A percentile compares a stretch with the other conserved stretches of the same genome.
Evolutionary conservation across 2,797 vertebrate species (phyloP).

Genomic region (Eulemur mongoz): DNA sequence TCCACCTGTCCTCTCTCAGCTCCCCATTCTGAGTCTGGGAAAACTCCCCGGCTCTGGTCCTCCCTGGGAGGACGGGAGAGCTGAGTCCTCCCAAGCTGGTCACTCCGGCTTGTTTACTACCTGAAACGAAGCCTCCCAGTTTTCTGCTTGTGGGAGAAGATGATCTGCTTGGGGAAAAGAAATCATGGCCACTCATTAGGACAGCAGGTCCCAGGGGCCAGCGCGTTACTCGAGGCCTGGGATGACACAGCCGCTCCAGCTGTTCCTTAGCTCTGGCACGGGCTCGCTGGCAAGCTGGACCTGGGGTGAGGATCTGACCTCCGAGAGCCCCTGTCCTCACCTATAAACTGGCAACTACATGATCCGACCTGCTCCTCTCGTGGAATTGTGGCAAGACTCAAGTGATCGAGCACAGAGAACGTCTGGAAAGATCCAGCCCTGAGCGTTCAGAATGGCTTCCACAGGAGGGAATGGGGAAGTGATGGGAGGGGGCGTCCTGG

Average conservation of each 20-base stretch:
- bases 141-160: background rate
- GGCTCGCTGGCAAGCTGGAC: background rate
- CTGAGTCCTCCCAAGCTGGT: background rate
- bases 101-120: background rate
- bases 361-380: background rate
- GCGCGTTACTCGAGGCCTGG: too few relatives aligned
- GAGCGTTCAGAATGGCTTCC: background rate
- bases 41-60: background rate
- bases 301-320: background rate
- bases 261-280: background rate
- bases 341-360: background rate
- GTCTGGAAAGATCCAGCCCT: background rate
- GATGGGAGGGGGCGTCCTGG: accelerated
- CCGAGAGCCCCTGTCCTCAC: background rate
- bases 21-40: accelerated
- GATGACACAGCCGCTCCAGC: background rate
- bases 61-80: background rate
- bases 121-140: background rate
- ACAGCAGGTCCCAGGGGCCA: background rate
- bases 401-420: background rate
- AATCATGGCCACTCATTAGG: background rate
- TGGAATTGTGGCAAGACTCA: background rate
- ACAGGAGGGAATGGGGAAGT: accelerated
- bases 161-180: background rate
- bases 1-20: background rate